phyloP scores from a whole-genome alignment of 1,140 invertebrate species.

The Tetramorium simillimum region DNA sequence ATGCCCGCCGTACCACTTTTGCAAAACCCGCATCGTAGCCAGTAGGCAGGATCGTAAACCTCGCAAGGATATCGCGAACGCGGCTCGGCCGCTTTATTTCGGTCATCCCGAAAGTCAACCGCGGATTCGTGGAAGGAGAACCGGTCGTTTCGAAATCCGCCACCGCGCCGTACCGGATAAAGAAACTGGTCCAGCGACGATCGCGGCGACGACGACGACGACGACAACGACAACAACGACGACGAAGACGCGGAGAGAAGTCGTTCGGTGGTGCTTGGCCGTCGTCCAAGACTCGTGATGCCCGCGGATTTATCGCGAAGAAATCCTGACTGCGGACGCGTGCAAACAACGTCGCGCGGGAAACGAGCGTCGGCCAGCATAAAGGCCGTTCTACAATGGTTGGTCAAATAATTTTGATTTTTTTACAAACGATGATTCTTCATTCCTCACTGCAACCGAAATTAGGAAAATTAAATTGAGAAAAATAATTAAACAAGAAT shows the following conservation, averaged over 20 bases:
- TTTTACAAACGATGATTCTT: not conserved
- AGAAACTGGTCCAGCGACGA: slow-evolving; percentile 71
- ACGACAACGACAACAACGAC: not conserved
- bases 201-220: slow-evolving; percentile 11
- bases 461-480: not conserved
- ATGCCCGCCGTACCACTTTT: slow-evolving; percentile 34
- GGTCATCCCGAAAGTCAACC: slow-evolving; percentile 66
- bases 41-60: slow-evolving; percentile 42
- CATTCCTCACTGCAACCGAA: not conserved
- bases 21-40: not conserved
- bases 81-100: slow-evolving; percentile 62
- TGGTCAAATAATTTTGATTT: not conserved
- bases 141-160: slow-evolving; percentile 73
- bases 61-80: slow-evolving; percentile 49
- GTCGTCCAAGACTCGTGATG: slow-evolving; percentile 61
- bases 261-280: slow-evolving; percentile 68
- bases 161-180: slow-evolving; percentile 64
- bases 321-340: slow-evolving; percentile 53
- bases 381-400: slow-evolving; percentile 21
- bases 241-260: slow-evolving; percentile 46
- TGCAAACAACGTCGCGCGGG: slow-evolving; percentile 49
- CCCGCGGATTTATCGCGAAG: slow-evolving; percentile 62
- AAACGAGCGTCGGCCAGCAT: slow-evolving; percentile 7
- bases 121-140: slow-evolving; percentile 71
- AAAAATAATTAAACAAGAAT: too few relatives aligned